Conservation (phyloP, 2,888 invertebrate species). For the Trypoxylon attenuatum region DNA sequence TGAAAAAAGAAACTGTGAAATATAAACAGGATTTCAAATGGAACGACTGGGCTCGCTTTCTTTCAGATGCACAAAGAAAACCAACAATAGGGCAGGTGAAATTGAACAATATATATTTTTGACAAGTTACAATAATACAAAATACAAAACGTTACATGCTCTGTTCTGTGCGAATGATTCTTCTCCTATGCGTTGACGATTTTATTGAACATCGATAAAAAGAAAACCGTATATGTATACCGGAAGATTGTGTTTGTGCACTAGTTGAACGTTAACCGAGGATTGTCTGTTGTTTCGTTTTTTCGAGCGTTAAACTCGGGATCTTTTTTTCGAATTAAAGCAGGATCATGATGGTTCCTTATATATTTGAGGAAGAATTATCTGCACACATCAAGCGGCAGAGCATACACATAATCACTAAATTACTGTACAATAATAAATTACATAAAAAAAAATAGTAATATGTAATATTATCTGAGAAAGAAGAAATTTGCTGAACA, state of each 20-base stretch:
- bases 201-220: constrained; percentile 6
- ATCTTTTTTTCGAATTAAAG: not conserved
- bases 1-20: too few relatives aligned
- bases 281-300: constrained; percentile 26
- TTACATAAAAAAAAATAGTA: constrained; percentile 61
- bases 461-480: constrained; percentile 49
- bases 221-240: constrained; percentile 15
- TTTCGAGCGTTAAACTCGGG: not conserved
- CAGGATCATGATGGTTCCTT: constrained; percentile 16
- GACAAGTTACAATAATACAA: constrained; percentile 66
- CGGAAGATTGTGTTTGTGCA: constrained; percentile 36
- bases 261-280: constrained; percentile 36
- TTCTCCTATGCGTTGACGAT: constrained; percentile 41
- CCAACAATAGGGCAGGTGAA: constrained; percentile 69
- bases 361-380: constrained; percentile 50
- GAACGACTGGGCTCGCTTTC: not conserved
- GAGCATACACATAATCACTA: constrained; percentile 71
- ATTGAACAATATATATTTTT: constrained; percentile 70
- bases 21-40: too few relatives aligned
- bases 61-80: constrained; percentile 60
- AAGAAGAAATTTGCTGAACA: constrained; percentile 56
- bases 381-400: constrained; percentile 54
- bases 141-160: constrained; percentile 65
- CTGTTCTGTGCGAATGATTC: constrained; percentile 62
- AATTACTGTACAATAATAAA: constrained; percentile 64